Evolutionary conservation across 2,888 invertebrate genomes (phyloP), one percentile per base, ranked within the genome.

Genomic region (Lampropteryx suffumata): DNA sequence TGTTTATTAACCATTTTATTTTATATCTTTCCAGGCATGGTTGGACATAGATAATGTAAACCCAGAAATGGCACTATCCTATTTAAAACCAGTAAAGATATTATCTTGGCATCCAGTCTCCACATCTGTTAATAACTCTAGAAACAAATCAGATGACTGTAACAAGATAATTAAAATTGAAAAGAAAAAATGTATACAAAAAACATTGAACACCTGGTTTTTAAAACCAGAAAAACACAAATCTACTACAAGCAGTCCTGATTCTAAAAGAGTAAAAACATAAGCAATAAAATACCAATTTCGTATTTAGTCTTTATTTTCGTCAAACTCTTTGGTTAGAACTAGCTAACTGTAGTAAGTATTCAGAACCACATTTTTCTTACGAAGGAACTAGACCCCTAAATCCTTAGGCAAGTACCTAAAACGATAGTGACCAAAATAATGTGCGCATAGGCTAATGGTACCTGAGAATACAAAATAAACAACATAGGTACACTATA

Each of bases 71-170:
- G 92, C 93, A 3, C 58, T 94, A n/a, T 64, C 79, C 7, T 89
- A 91, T 48, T 74, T 94, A 63, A 91, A 84, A 71, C 93, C 92
- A 24, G 82, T 90, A 0, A 83, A 84, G 7, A 60, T 84, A 13
- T 65, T 96, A 24, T 73, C 82, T 14, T 94, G 93, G 93, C 93
- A 96, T 76, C 92, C 92, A 46, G 96, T 96, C 0, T 93, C 94
- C 0, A 92, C 91, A 33, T 67, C 86, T 34, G 96, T 96, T 0
- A 95, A 95, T 69, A 95, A 94, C 72, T 93, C 94, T 0, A 89
- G 92, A 48, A 92, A 95, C 71, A 95, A 96, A 78, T 87, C 86
- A 21, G 68, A 76, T 0, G 81, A 91, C 49, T 93, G 93, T 60
- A 92, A 92, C 64, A 92, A 92, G 61, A 91, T 86, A 27, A 60